Percentiles rank a stretch among this genome's conserved stretches.
These are phyloP conservation scores for Lindbergichthys nudifrons DNA, from an alignment of 2,797 vertebrate species.

Conservation along the genomic window DNA sequence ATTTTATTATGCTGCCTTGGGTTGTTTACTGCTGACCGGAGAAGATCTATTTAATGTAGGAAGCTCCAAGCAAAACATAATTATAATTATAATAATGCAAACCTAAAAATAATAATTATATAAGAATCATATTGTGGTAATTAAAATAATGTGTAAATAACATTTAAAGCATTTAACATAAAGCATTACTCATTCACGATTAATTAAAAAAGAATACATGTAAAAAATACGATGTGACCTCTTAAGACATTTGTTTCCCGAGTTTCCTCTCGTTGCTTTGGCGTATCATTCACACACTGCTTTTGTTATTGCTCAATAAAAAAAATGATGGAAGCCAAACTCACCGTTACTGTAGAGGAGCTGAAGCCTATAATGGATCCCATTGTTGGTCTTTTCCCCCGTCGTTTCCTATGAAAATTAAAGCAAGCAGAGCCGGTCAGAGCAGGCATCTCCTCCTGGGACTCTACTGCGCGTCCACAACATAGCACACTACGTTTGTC, in stretches of 20 bases:
- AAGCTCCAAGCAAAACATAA: neutral
- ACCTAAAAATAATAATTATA: slow-evolving; percentile 4
- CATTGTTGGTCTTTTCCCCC: slow-evolving; percentile 97
- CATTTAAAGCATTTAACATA: neutral
- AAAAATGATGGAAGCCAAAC: slow-evolving; percentile 61
- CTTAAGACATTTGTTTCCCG: slow-evolving; percentile 40
- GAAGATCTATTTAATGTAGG: neutral
- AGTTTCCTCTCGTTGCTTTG: slow-evolving; percentile 39
- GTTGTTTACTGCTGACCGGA: neutral
- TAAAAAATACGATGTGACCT: slow-evolving; percentile 11
- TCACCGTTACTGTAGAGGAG: slow-evolving; percentile 97
- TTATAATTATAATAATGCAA: slow-evolving; percentile 11
- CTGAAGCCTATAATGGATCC: slow-evolving; percentile 95
- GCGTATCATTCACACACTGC: slow-evolving; percentile 36
- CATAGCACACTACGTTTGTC: slow-evolving; percentile 13
- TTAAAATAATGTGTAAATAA: neutral
- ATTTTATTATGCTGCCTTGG: slow-evolving; percentile 22
- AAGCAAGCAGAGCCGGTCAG: slow-evolving; percentile 71
- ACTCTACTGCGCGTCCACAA: slow-evolving; percentile 50
- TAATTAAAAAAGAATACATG: neutral
- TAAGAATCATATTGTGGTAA: neutral
- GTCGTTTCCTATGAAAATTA: slow-evolving; percentile 90
- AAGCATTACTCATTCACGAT: neutral
- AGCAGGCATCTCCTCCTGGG: slow-evolving; percentile 61
- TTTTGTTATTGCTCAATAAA: slow-evolving; percentile 59